Base-by-base conservation (phyloP, 2,797 vertebrate genomes). In the Tamandua tetradactyla region DNA sequence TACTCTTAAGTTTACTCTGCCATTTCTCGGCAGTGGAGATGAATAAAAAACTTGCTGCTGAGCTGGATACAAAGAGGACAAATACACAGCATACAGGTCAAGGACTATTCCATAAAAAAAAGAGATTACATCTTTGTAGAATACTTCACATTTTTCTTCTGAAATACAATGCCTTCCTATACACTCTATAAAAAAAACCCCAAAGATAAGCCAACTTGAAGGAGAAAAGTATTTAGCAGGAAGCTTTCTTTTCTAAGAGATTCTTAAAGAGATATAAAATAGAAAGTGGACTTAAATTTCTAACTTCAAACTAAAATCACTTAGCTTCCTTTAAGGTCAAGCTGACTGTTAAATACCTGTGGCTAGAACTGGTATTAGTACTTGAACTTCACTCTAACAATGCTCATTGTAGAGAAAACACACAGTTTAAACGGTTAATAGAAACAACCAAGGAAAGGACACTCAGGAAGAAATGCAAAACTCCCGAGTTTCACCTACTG, bases 171-270 rank as follows among this genome's bases (percentile, higher is more conserved):
- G 44, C 86, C 89, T 93, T 92, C 85, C 89, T 89, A 74, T 42
- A 69, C n/a, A 32, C 47, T 18, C 52, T 86, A 92, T 66, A 94
- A 93, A 94, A 94, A 91, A 44, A 84, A 11, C 44, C 69, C 52
- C 69, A 72, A 78, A 90, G 82, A 86, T 66, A 93, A 93, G 88
- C 78, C 49, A 94, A 93, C 64, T 93, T 93, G 91, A 95, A 96
- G 95, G 17, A 93, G 87, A 96, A 86, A 93, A 93, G 68, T 86
- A 35, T 85, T 96, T 94, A 94, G 94, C 88, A 97, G 97, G 95
- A 89, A 87, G 59, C 57, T 94, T 95, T 95, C 23, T 97, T 93
- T 95, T 87, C 64, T 90, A 80, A 92, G 79, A 92, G 82, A 84
- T 49, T 78, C 95, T 96, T 94, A 92, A 71, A 91, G 94, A 88